Evolutionary conservation across 1,140 invertebrate species (phyloP), one percentile per base, ranked within the genome.

Genomic region (Neodiprion virginianus): DNA sequence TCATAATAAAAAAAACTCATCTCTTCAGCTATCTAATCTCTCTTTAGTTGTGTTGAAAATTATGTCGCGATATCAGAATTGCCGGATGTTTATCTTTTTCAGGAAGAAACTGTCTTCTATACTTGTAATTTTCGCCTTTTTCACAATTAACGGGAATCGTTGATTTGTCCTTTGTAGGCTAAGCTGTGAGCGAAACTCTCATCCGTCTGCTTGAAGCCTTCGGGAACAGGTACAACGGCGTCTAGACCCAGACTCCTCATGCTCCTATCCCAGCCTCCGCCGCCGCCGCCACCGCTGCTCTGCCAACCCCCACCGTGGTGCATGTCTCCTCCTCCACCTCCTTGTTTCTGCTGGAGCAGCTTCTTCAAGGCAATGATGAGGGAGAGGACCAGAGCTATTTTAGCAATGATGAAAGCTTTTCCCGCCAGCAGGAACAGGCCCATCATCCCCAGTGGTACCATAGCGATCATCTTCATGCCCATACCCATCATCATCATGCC

Each of bases 351-450:
- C 0, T 90, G 88, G 73, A 95, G 87, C 0, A 95, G 85, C 80
- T 95, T 95, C 90, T 95, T 95, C n/a, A 95, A 79, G 0, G 93
- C 93, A 69, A 95, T 94, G 74, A 95, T 95, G 75, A 94, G 91
- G 1, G 94, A 92, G 48, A 95, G 86, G 1, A 95, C 90, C 11
- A 95, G 85, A 1, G 94, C 94, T 78, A 95, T 94, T 88, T 95
- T 95, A 17, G 93, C 93, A 71, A 94, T 92, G 77, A 95, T 94
- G 14, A 95, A 84, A 1, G 93, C 94, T 83, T 95, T 95, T 70
- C 94, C 94, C 1, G 94, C 93, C 70, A 95, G 79, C 7, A 95
- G 84, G 85, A 94, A 95, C 0, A 95, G 89, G 1, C 92, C 93
- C 53, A 92, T 93, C 80, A 95, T 94, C 1, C 93, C 93, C 0